Conservation (phyloP, 1,140 invertebrate species). For the Callitettix versicolor region DNA sequence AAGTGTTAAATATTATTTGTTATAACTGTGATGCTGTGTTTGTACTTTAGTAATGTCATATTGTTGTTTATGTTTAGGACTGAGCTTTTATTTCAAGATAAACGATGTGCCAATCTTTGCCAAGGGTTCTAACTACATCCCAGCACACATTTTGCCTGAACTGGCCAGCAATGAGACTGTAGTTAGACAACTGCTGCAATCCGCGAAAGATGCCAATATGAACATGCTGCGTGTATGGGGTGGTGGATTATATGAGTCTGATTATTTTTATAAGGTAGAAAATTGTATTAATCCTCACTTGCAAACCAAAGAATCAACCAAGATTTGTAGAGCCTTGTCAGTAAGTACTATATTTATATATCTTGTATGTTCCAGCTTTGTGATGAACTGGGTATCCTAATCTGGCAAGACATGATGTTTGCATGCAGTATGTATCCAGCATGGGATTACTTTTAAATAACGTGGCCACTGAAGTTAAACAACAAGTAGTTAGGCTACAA, state of each 20-base stretch:
- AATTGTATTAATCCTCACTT: neutral
- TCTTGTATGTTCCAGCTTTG: slow-evolving; percentile 41
- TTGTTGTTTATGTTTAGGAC: slow-evolving; percentile 37
- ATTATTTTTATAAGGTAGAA: slow-evolving; percentile 73
- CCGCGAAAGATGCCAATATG: slow-evolving; percentile 58
- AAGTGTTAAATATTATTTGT: too few species aligned
- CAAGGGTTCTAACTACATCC: slow-evolving; percentile 95
- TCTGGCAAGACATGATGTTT: slow-evolving; percentile 97
- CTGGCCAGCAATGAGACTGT: neutral
- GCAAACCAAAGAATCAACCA: too few species aligned
- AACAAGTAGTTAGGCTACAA: slow-evolving; percentile 76
- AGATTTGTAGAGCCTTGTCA: too few species aligned
- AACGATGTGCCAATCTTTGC: slow-evolving; percentile 86
- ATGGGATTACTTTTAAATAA: slow-evolving; percentile 55
- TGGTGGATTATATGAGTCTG: slow-evolving; percentile 88
- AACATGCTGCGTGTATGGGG: slow-evolving; percentile 98
- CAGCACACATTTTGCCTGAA: slow-evolving; percentile 79
- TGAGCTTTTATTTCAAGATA: slow-evolving; percentile 80
- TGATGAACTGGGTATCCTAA: slow-evolving; percentile 68
- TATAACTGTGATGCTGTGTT: too few species aligned
- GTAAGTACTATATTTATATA: too few species aligned
- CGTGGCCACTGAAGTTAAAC: slow-evolving; percentile 66
- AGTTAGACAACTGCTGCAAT: neutral
- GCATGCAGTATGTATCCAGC: slow-evolving; percentile 92
- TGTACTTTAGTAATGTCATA: too few species aligned